A percentile compares a stretch with the other conserved stretches of the same genome.
phyloP scores from a whole-genome alignment of 2,888 invertebrate genomes.

The Drosophila falleni region DNA sequence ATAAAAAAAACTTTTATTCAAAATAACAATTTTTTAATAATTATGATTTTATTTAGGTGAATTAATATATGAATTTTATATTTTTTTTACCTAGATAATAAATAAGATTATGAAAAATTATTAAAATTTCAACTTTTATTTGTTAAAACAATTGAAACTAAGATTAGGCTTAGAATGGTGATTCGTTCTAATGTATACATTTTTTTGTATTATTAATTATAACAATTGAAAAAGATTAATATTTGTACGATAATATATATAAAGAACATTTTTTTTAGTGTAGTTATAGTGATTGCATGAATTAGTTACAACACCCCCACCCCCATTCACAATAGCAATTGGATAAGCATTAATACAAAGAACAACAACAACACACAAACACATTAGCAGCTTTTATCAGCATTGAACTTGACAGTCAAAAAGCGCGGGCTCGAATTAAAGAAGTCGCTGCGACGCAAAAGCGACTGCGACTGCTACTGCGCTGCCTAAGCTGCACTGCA shows the following conservation, averaged over 20 bases:
- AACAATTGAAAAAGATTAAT: no score
- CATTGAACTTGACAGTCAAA: constrained; percentile 53
- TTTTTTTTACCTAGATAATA: no score
- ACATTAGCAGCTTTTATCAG: constrained; percentile 8
- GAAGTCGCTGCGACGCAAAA: not conserved
- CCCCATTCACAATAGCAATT: not conserved
- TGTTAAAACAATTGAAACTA: no score
- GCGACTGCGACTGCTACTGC: constrained; percentile 15
- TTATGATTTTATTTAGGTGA: not conserved
- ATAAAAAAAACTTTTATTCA: no score
- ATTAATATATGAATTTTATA: not conserved
- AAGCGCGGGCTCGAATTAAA: constrained; percentile 11
- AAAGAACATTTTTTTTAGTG: not conserved
- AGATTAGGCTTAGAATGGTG: no score
- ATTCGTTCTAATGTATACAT: no score
- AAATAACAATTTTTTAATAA: no score
- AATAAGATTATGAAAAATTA: no score
- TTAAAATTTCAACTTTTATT: no score
- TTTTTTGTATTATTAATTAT: no score
- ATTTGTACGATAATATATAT: no score
- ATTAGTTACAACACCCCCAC: not conserved
- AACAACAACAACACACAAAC: not conserved
- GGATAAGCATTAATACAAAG: not conserved
- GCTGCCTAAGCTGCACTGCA: constrained; percentile 29
- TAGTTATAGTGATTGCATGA: not conserved